These are phyloP conservation scores for Fistularia tabacaria DNA, from an alignment of 2,797 vertebrate genomes.

Conservation along the genomic window DNA sequence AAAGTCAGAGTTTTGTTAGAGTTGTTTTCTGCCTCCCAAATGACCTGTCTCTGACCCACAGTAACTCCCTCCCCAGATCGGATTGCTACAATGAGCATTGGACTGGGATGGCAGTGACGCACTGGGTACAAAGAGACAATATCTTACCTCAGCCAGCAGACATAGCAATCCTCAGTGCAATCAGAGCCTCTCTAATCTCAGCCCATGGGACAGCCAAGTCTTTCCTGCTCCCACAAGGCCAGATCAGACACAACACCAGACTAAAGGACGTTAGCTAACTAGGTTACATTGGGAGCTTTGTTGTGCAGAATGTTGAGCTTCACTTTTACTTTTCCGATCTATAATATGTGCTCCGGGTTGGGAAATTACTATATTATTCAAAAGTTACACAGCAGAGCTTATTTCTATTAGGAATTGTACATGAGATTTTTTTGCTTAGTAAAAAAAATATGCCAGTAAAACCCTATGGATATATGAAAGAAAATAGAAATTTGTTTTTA, in stretches of 20 bases:
- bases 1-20: constrained; percentile 26
- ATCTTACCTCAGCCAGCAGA: constrained; percentile 72
- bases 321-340: too few species aligned
- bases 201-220: constrained; percentile 62
- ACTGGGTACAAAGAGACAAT: constrained; percentile 66
- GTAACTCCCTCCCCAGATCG: constrained; percentile 62
- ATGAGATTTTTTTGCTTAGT: too few species aligned
- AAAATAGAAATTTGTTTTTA: too few species aligned
- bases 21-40: constrained; percentile 47
- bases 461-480: too few species aligned
- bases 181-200: constrained; percentile 71
- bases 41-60: constrained; percentile 60
- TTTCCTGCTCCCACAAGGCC: constrained; percentile 68
- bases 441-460: too few species aligned
- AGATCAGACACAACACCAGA: constrained; percentile 60
- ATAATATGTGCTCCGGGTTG: too few species aligned
- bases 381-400: too few species aligned
- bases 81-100: constrained; percentile 60
- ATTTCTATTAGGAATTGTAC: too few species aligned
- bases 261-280: constrained; percentile 33
- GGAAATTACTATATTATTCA: too few species aligned
- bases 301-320: constrained; percentile 5
- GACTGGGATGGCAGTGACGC: constrained; percentile 58
- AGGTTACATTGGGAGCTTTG: constrained; percentile 32
- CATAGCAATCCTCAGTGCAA: constrained; percentile 71